Evolutionary conservation across 2,113 vertebrate species (phyloP).

Genomic region (Meles meles): DNA sequence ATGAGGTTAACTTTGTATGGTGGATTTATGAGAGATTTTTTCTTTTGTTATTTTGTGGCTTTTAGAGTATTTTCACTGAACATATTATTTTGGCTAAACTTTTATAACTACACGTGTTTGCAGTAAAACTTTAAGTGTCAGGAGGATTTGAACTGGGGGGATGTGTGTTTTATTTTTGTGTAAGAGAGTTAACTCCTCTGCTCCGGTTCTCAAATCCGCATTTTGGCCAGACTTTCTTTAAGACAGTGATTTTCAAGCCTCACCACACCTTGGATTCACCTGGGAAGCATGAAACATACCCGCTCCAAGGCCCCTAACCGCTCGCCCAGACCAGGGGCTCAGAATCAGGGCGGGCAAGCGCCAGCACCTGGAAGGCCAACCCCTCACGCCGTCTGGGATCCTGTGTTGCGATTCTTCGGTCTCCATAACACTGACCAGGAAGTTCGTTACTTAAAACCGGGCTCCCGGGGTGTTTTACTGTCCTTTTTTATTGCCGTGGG

Average conservation of each 20-base stretch:
- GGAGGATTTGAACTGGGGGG: background rate
- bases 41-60: background rate
- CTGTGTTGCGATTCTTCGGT: background rate
- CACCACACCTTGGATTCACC: background rate
- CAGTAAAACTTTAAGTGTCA: background rate
- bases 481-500: background rate
- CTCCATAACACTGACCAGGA: background rate
- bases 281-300: background rate
- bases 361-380: background rate
- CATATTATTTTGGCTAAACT: background rate
- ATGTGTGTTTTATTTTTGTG: background rate
- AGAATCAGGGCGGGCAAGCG: background rate
- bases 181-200: background rate
- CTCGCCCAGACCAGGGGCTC: background rate
- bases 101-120: background rate
- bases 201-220: background rate
- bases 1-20: background rate
- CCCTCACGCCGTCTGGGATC: background rate
- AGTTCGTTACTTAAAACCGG: background rate
- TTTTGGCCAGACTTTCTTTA: background rate
- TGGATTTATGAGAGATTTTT: background rate
- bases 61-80: background rate
- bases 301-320: background rate
- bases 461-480: background rate
- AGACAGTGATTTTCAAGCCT: background rate